These are phyloP conservation scores for Crypturellus tataupa DNA, from an alignment of 2,797 vertebrate species.

Conservation along the genomic window DNA sequence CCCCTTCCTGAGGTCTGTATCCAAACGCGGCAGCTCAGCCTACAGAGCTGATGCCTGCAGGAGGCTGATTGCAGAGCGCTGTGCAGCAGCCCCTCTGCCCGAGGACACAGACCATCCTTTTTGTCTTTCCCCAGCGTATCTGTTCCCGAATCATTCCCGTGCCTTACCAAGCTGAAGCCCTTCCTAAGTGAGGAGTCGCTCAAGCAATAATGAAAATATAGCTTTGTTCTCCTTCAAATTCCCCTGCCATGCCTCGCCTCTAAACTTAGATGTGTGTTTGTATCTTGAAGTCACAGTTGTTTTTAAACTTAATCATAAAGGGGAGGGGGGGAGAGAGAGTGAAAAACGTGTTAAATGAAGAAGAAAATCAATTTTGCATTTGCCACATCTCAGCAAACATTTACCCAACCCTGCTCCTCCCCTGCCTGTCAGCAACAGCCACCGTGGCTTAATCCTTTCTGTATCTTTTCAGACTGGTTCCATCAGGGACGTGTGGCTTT, in stretches of 20 bases:
- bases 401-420: slow-evolving; percentile 42
- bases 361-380: slow-evolving; percentile 74
- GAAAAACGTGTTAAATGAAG: slow-evolving; percentile 64
- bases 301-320: slow-evolving; percentile 54
- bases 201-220: not conserved
- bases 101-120: not conserved
- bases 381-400: slow-evolving; percentile 68
- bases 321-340: slow-evolving; percentile 9
- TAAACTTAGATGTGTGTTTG: not conserved
- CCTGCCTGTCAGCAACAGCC: slow-evolving; percentile 36
- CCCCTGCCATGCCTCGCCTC: not conserved
- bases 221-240: not conserved
- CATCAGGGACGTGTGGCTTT: not conserved
- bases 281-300: slow-evolving; percentile 10
- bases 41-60: not conserved
- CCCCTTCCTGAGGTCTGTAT: not conserved
- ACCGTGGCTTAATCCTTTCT: slow-evolving; percentile 18
- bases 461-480: not conserved
- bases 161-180: not conserved
- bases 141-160: not conserved
- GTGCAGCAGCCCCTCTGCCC: not conserved
- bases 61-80: not conserved
- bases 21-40: not conserved
- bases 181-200: not conserved
- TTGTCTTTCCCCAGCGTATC: not conserved